A percentile compares a stretch with the other conserved stretches of the same genome.
Conservation (phyloP, 1,140 invertebrate species). For the Caerostris extrusa region DNA sequence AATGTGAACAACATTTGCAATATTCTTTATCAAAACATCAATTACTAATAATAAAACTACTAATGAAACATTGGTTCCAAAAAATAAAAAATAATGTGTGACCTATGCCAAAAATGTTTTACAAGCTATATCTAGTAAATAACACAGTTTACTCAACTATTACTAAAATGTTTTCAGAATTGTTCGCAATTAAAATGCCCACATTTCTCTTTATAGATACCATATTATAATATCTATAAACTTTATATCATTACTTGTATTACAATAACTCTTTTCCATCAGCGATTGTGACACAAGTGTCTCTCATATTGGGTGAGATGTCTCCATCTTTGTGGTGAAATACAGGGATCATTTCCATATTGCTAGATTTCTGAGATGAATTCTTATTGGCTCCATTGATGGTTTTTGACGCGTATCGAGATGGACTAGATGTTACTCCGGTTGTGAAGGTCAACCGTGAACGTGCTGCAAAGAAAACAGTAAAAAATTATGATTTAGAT, state of each 20-base stretch:
- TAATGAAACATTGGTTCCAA: too few species aligned
- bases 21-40: too few species aligned
- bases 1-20: too few species aligned
- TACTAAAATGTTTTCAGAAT: too few species aligned
- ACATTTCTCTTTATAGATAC: too few species aligned
- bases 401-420: conserved; percentile 42
- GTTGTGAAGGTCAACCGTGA: conserved; percentile 67
- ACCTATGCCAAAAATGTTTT: too few species aligned
- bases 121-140: too few species aligned
- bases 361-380: conserved; percentile 20
- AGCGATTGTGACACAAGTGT: conserved; percentile 30
- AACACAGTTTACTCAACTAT: too few species aligned
- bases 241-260: neutral
- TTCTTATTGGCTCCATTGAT: conserved; percentile 55
- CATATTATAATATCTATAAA: neutral
- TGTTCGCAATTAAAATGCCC: too few species aligned
- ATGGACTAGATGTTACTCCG: conserved; percentile 60
- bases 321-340: neutral
- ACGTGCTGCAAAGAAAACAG: conserved; percentile 32
- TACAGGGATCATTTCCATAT: conserved; percentile 37
- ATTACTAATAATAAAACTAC: too few species aligned
- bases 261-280: conserved; percentile 36
- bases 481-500: neutral
- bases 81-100: too few species aligned
- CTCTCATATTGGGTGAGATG: conserved; percentile 3